Conservation (phyloP, 2,797 vertebrate genomes). For the Rhinatrema bivittatum region DNA sequence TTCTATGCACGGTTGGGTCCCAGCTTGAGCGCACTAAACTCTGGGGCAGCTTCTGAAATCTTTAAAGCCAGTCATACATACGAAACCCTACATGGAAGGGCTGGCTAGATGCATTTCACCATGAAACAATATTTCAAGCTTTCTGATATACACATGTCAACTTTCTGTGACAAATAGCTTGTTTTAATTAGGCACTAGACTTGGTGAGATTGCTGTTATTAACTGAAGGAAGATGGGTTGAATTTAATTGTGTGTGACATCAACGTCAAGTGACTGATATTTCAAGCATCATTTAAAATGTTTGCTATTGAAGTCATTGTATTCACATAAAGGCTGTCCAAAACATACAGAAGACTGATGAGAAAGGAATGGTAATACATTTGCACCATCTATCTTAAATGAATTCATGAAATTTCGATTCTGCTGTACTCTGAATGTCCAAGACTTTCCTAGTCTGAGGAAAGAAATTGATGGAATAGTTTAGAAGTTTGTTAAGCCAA, state of each 20-base stretch:
- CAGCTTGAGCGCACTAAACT: conserved; percentile 64
- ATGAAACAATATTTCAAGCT: conserved; percentile 80
- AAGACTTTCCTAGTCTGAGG: too few species aligned
- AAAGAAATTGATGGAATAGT: too few species aligned
- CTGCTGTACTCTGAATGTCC: too few species aligned
- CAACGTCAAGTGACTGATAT: conserved; percentile 99
- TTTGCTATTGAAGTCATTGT: conserved; percentile 99
- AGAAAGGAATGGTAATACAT: conserved; percentile 72
- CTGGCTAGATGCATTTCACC: conserved; percentile 56
- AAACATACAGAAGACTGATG: conserved; percentile 95
- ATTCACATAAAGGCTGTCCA: conserved; percentile 94
- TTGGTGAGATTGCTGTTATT: conserved; percentile 99
- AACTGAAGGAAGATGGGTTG: conserved; percentile 95
- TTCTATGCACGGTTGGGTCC: conserved; percentile 56
- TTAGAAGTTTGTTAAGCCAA: too few species aligned
- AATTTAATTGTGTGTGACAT: conserved; percentile 99
- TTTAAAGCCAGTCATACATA: conserved; percentile 63
- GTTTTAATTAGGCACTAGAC: conserved; percentile 99
- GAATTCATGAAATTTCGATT: conserved; percentile 51
- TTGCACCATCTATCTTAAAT: conserved; percentile 71
- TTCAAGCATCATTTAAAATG: conserved; percentile 99
- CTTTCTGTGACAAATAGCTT: conserved; percentile 98
- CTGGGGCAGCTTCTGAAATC: conserved; percentile 60
- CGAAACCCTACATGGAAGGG: conserved; percentile 52
- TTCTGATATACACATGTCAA: conserved; percentile 98